These are phyloP conservation scores for Cheilinus undulatus DNA, from an alignment of 2,113 vertebrate genomes.

Conservation along the genomic window DNA sequence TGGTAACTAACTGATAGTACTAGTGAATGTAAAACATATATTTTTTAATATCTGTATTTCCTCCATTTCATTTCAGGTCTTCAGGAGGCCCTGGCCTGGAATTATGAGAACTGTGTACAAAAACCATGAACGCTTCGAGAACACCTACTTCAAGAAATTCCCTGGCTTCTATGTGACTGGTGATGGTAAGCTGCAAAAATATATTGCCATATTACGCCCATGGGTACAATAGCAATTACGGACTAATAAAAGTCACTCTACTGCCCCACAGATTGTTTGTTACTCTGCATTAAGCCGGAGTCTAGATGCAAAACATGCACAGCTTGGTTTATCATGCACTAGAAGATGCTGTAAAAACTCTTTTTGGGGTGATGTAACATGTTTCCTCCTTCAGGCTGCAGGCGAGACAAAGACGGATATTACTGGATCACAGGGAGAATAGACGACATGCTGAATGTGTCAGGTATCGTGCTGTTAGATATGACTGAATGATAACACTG, in stretches of 20 bases:
- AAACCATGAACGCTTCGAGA: slow-evolving; percentile 85
- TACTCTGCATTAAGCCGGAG: neutral
- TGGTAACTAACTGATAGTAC: neutral
- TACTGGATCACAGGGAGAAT: slow-evolving; percentile 89
- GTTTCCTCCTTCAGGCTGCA: slow-evolving; percentile 78
- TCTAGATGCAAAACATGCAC: neutral
- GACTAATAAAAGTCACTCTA: no score
- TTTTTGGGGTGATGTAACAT: neutral
- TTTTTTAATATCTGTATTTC: neutral
- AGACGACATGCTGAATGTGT: slow-evolving; percentile 89
- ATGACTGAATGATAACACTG: neutral
- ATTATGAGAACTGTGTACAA: slow-evolving; percentile 84
- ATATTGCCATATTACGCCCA: no score
- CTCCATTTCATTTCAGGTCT: slow-evolving; percentile 75
- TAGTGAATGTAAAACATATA: neutral
- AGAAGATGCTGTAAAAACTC: neutral
- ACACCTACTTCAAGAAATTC: slow-evolving; percentile 87
- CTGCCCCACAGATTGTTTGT: neutral
- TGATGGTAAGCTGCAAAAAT: slow-evolving; percentile 77
- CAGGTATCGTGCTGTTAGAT: slow-evolving; percentile 70
- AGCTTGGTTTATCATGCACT: neutral
- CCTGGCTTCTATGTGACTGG: slow-evolving; percentile 87
- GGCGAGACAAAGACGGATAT: slow-evolving; percentile 87
- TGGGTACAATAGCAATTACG: neutral
- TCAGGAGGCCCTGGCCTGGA: slow-evolving; percentile 85